These are phyloP conservation scores for Lycopodina hypogea DNA, from an alignment of 37 sponge, comb jelly and placozoan species.

Conservation along the genomic window DNA sequence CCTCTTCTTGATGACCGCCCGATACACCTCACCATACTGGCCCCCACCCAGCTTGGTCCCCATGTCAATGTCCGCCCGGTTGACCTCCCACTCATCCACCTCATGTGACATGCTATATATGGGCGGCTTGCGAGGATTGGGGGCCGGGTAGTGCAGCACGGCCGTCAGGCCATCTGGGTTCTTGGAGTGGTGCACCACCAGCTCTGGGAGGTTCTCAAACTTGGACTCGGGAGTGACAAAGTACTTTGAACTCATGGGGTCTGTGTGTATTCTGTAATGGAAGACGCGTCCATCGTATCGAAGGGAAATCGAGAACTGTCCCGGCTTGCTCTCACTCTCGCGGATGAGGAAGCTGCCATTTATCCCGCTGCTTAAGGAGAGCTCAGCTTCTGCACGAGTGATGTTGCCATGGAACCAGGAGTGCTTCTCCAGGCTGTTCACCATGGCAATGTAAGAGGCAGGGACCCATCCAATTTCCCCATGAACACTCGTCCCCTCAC, in stretches of 20 bases:
- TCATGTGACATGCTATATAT: constrained; percentile 80
- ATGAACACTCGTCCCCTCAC: constrained; percentile 52
- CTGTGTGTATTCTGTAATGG: constrained; percentile 85
- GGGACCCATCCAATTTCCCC: constrained; percentile 94
- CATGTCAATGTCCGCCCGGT: constrained; percentile 86
- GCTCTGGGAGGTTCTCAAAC: constrained; percentile 74
- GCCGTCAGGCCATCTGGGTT: constrained; percentile 87
- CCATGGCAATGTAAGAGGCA: constrained; percentile 81
- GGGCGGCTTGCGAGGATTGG: constrained; percentile 84
- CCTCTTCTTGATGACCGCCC: constrained; percentile 72
- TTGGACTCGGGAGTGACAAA: constrained; percentile 84
- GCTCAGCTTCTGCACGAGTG: constrained; percentile 90
- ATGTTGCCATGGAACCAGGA: constrained; percentile 95
- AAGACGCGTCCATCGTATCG: constrained; percentile 89
- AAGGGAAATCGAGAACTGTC: constrained; percentile 95
- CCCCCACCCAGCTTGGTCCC: constrained; percentile 91
- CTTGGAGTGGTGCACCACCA: constrained; percentile 90
- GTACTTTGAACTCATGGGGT: constrained; percentile 37
- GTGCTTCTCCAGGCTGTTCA: constrained; percentile 92
- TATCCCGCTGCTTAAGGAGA: constrained; percentile 84
- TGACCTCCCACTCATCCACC: constrained; percentile 92
- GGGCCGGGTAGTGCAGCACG: constrained; percentile 87
- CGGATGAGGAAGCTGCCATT: constrained; percentile 94
- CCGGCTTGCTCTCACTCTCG: constrained; percentile 95
- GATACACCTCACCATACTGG: constrained; percentile 98